Evolutionary conservation across 1,140 invertebrate species (phyloP).

Genomic region (Pseudomyrmex cubaensis): DNA sequence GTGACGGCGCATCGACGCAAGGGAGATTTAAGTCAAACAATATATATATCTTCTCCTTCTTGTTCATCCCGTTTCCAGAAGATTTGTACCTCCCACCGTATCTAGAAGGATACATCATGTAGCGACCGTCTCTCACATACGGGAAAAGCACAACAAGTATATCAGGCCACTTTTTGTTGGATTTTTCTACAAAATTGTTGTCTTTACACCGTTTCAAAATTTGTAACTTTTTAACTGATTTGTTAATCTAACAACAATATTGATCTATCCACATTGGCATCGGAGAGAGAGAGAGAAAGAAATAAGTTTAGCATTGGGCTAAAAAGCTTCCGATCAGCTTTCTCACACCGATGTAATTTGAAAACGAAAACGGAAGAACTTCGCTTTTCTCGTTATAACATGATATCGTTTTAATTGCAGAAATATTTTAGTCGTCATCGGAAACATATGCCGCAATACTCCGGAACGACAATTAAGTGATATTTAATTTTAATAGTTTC

Average conservation of each 20-base stretch:
- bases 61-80: constrained; percentile 9
- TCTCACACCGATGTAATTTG: constrained; percentile 50
- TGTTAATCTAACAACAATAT: too few relatives aligned
- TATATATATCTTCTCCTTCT: constrained; percentile 34
- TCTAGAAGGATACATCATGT: constrained; percentile 8
- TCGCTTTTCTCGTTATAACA: constrained; percentile 35
- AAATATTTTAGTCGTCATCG: constrained; percentile 28
- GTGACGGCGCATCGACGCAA: constrained; percentile 48
- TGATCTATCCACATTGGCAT: background rate
- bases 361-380: background rate
- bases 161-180: too few relatives aligned
- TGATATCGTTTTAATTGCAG: constrained; percentile 44
- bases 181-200: background rate
- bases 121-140: constrained; percentile 14
- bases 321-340: background rate
- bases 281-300: too few relatives aligned
- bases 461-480: background rate
- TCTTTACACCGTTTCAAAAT: background rate
- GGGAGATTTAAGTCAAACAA: constrained; percentile 50
- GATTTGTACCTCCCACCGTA: background rate
- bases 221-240: too few relatives aligned
- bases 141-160: too few relatives aligned
- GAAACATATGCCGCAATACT: background rate
- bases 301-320: constrained; percentile 15
- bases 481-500: background rate